Base-by-base conservation (phyloP, 1,140 invertebrate genomes). In the Mylabris phalerata region DNA sequence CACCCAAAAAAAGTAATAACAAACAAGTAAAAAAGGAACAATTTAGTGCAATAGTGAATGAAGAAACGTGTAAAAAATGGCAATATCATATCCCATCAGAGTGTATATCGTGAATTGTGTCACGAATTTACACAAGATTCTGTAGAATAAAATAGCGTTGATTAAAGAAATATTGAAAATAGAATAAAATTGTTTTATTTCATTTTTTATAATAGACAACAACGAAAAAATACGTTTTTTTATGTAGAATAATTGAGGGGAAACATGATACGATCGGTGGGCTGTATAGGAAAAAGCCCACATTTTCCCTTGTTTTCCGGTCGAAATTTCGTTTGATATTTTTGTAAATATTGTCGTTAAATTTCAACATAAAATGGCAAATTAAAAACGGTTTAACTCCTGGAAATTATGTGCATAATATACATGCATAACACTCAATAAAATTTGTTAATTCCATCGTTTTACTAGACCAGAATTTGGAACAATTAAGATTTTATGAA, bases 101-200 rank as follows among this genome's bases (percentile, higher is more conserved):
- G 68, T 71, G 61, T 32, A 65, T 65, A 54, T 65, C 65, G 65
- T 67, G 67, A 57, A 40, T 60, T 44, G 45, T 56, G 54, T 61
- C 65, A 66, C 61, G 64, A 66, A 56, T 57, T 49, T 66, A 72
- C 67, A 69, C 68, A 67, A 59, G 55, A 65, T 66, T 68, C 65
- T 71, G 68, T 72, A 72, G 68, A 65, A 58, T 60, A 64, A 32
- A 32, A 72, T 71, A 71, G 70, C 63, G 63, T 72, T 70, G 68
- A 72, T 72, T 72, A 72, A 70, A 70, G 61, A 72, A 70, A 68
- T 66, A 68, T 69, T 68, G 59, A 68, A 68, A 69, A 64, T 70
- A 68, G 13, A n/a, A 39, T 13, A 46, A 9, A 54, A 27, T 59
- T 44, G 44, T 24, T 54, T 54, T 11, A 25, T 9, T 19, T 41